Percentiles rank a stretch among this genome's conserved stretches.
These are phyloP conservation scores for Smittia sp. DNA, from an alignment of 2,888 invertebrate species.

Conservation along the genomic window DNA sequence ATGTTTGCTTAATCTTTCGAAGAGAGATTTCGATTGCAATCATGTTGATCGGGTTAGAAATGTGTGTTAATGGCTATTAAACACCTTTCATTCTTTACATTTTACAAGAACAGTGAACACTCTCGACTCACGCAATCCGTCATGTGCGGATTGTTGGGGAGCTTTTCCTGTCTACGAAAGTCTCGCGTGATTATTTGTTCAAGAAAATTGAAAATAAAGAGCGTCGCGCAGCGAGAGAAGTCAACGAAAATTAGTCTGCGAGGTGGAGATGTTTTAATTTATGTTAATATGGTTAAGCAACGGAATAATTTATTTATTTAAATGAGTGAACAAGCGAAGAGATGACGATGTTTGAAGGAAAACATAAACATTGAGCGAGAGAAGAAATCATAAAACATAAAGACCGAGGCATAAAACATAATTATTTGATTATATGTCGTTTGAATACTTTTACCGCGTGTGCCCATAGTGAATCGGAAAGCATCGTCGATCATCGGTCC, in stretches of 20 bases:
- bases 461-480: not conserved
- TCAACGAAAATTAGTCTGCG: conserved; percentile 25
- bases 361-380: conserved; percentile 11
- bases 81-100: not conserved
- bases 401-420: conserved; percentile 14
- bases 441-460: conserved; percentile 9
- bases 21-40: not conserved
- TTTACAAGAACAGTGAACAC: too few relatives aligned
- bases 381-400: not conserved
- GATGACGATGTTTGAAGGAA: conserved; percentile 11
- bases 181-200: not conserved
- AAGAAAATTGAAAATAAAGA: not conserved
- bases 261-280: conserved; percentile 20
- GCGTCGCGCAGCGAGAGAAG: not conserved
- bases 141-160: not conserved
- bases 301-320: conserved; percentile 20
- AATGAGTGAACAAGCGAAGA: not conserved
- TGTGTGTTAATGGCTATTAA: conserved; percentile 17
- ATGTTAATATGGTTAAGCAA: conserved; percentile 29
- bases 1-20: not conserved
- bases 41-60: conserved; percentile 6
- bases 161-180: not conserved
- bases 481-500: not conserved
- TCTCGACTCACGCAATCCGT: not conserved
- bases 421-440: conserved; percentile 29